A percentile compares a stretch with the other conserved stretches of the same genome.
These are phyloP conservation scores for Thomomys bottae DNA, from an alignment of 2,113 vertebrate genomes.

Conservation along the genomic window DNA sequence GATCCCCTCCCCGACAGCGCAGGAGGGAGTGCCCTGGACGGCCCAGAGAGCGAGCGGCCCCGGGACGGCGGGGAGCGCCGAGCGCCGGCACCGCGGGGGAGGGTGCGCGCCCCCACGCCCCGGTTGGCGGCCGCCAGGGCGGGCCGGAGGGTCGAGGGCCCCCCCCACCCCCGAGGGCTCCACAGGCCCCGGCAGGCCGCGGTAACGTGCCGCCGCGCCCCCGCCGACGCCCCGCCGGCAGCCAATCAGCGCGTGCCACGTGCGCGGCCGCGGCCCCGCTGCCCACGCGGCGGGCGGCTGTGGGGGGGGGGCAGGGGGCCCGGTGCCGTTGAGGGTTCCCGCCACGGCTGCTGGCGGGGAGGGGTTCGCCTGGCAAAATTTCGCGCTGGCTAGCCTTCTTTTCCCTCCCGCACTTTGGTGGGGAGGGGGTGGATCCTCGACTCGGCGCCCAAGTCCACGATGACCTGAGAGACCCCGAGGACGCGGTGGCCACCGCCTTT, in stretches of 20 bases:
- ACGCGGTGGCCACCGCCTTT: constrained; percentile 42
- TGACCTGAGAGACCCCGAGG: constrained; percentile 65
- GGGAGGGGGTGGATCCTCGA: constrained; percentile 71
- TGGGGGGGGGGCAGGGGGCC: background rate
- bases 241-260: constrained; percentile 61
- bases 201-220: background rate
- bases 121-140: too few species aligned
- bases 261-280: background rate
- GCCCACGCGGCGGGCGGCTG: background rate
- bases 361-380: constrained; percentile 66
- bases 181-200: background rate
- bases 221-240: background rate
- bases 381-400: constrained; percentile 73
- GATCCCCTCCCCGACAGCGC: too few species aligned
- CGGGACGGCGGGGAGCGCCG: background rate
- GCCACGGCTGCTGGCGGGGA: constrained; percentile 59
- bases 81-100: too few species aligned
- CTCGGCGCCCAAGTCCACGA: constrained; percentile 24
- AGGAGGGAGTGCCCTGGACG: too few species aligned
- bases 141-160: too few species aligned
- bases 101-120: too few species aligned
- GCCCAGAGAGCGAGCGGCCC: too few species aligned
- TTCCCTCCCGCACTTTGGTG: constrained; percentile 78
- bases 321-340: constrained; percentile 70
- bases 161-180: too few species aligned